Conservation (phyloP, 2,113 vertebrate species). For the Phylloscopus trochiloides region DNA sequence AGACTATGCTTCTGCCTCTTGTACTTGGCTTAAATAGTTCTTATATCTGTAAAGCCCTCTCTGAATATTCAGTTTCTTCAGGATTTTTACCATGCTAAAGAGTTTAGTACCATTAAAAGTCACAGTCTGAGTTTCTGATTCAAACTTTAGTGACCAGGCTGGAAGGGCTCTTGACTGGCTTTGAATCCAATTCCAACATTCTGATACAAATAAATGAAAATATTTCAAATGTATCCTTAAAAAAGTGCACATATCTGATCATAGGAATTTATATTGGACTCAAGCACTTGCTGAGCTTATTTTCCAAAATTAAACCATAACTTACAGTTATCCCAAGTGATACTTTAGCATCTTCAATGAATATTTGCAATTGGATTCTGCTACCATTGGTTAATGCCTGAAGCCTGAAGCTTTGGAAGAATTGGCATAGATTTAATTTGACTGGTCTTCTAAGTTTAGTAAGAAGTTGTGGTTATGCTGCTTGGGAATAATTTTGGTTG, state of each 20-base stretch:
- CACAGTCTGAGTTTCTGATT: background rate
- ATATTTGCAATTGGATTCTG: background rate
- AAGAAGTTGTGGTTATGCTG: background rate
- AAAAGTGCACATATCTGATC: background rate
- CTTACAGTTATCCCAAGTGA: background rate
- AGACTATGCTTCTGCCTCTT: background rate
- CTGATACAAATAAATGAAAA: background rate
- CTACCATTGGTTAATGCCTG: background rate
- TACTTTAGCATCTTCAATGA: background rate
- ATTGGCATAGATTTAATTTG: background rate
- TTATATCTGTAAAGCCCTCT: background rate
- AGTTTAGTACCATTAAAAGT: background rate
- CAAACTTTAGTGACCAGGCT: background rate
- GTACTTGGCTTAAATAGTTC: background rate
- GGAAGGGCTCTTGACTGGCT: background rate
- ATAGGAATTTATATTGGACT: background rate
- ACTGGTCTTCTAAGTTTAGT: background rate
- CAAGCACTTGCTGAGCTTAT: background rate
- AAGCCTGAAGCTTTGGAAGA: background rate
- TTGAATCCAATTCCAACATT: background rate
- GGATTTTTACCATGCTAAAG: background rate
- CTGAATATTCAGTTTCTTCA: background rate
- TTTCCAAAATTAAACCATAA: background rate
- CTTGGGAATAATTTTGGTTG: background rate
- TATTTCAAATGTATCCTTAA: background rate